Percentiles rank a stretch among this genome's conserved stretches.
These are phyloP conservation scores for Steinernema scapterisci DNA, from an alignment of 2,888 invertebrate genomes.

Conservation along the genomic window DNA sequence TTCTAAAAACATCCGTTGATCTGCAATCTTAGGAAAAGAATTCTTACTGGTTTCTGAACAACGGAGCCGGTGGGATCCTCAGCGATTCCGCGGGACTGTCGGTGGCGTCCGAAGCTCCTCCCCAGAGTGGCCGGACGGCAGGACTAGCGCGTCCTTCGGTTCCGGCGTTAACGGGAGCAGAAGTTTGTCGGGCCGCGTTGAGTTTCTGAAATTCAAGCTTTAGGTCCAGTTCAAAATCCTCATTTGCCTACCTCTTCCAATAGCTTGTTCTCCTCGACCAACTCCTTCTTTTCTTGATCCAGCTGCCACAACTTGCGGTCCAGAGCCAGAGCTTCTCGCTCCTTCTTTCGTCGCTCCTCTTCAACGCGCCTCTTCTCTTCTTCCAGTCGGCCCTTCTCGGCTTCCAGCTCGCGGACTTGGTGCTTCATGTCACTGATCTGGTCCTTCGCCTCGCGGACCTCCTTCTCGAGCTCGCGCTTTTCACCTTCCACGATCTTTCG, in stretches of 20 bases:
- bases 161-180: not conserved
- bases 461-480: not conserved
- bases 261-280: not conserved
- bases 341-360: not conserved
- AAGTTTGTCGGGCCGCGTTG: not conserved
- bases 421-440: not conserved
- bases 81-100: not conserved
- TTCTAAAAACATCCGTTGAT: not conserved
- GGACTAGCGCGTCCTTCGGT: not conserved
- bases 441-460: not conserved
- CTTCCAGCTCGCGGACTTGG: not conserved
- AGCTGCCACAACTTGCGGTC: not conserved
- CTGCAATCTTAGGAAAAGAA: not conserved
- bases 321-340: not conserved
- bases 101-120: not conserved
- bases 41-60: slow-evolving; percentile 12
- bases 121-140: not conserved
- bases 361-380: not conserved
- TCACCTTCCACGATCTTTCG: not conserved
- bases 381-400: not conserved
- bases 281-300: not conserved
- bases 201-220: not conserved
- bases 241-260: not conserved
- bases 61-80: not conserved
- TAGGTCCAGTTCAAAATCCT: not conserved